phyloP scores from a whole-genome alignment of 53 echinoderm and acorn worm genomes.

The Arbacia lixula region DNA sequence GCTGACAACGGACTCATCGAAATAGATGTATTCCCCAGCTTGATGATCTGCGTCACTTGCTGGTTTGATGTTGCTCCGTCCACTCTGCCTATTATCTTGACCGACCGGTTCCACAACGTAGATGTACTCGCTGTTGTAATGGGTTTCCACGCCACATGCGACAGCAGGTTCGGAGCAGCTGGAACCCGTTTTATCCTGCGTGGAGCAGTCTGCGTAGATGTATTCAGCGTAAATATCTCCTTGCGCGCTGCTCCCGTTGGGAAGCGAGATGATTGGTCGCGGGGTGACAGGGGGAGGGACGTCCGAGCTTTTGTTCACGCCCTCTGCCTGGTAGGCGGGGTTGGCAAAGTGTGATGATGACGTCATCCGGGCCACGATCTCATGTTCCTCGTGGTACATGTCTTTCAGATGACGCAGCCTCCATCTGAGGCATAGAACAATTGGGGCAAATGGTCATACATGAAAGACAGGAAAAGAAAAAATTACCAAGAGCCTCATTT shows the following conservation, averaged over 20 bases:
- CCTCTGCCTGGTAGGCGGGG: neutral
- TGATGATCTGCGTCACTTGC: no score
- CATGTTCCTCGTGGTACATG: constrained; percentile 2
- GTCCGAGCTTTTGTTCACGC: neutral
- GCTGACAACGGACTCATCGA: neutral
- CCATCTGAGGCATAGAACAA: no score
- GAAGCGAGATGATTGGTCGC: constrained; percentile 8
- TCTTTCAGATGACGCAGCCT: no score
- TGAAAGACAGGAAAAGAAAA: no score
- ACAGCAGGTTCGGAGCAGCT: no score
- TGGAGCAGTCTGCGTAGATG: neutral
- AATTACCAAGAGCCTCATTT: no score
- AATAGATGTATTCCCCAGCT: constrained; percentile 9
- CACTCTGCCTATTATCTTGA: neutral
- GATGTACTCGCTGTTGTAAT: neutral
- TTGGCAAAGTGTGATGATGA: constrained; percentile 13
- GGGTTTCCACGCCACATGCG: no score
- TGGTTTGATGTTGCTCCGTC: neutral
- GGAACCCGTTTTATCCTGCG: no score
- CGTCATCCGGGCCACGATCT: neutral
- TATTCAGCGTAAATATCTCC: constrained; percentile 15
- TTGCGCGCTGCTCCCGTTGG: neutral
- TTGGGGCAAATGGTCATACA: no score
- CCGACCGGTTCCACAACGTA: neutral
- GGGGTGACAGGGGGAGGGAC: constrained; percentile 10